These are phyloP conservation scores for Ceyx erithaca DNA, from an alignment of 2,797 vertebrate genomes.

Conservation along the genomic window DNA sequence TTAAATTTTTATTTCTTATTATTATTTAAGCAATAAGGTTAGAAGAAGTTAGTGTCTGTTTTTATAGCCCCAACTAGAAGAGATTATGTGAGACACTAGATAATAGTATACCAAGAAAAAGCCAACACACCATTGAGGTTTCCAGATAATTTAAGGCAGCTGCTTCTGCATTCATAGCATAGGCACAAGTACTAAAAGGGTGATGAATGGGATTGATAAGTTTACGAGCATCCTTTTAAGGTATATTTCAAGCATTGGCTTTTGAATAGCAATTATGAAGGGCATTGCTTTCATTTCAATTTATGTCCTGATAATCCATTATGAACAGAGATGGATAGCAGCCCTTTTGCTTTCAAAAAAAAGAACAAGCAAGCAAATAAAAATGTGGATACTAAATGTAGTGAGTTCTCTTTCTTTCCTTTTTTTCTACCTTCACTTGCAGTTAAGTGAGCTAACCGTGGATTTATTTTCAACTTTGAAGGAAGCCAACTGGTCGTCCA, in stretches of 20 bases:
- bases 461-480: background rate
- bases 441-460: background rate
- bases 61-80: background rate
- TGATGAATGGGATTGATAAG: slow-evolving; percentile 21
- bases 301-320: slow-evolving; percentile 19
- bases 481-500: background rate
- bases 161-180: background rate
- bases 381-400: background rate
- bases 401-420: background rate
- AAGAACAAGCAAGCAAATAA: background rate
- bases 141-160: background rate
- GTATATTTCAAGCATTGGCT: background rate
- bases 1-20: too few relatives aligned
- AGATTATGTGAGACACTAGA: background rate
- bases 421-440: background rate
- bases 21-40: background rate
- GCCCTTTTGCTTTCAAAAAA: background rate
- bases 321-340: background rate
- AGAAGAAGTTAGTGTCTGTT: background rate
- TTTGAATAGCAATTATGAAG: slow-evolving; percentile 6
- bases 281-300: slow-evolving; percentile 19
- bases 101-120: background rate
- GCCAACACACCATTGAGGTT: background rate
- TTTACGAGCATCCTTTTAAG: background rate
- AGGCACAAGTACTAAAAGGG: background rate